Percentiles rank a stretch among this genome's conserved stretches.
These are phyloP conservation scores for Anadara kagoshimensis DNA, from an alignment of 1,140 invertebrate genomes.

Conservation along the genomic window DNA sequence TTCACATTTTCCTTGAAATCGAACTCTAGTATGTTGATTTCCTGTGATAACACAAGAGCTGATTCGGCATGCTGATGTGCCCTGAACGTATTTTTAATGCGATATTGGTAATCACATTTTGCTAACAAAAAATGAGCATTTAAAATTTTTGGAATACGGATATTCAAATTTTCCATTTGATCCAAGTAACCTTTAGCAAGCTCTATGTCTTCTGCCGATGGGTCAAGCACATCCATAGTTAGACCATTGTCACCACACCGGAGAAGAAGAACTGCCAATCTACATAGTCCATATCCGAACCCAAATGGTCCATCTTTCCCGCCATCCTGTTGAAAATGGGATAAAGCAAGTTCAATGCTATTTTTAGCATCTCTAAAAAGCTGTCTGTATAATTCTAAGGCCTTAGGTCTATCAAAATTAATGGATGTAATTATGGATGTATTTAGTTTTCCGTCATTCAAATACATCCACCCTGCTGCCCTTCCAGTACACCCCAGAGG, in stretches of 20 bases:
- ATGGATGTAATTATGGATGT: slow-evolving; percentile 39
- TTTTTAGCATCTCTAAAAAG: slow-evolving; percentile 25
- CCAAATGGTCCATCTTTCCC: slow-evolving; percentile 53
- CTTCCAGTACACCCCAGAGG: slow-evolving; percentile 44
- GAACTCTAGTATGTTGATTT: slow-evolving; percentile 43
- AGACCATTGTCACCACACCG: slow-evolving; percentile 47
- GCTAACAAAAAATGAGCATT: slow-evolving; percentile 45
- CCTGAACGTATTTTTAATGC: slow-evolving; percentile 17
- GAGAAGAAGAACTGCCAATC: slow-evolving; percentile 37
- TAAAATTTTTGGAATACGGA: slow-evolving; percentile 44
- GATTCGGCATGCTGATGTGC: slow-evolving; percentile 39
- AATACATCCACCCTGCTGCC: slow-evolving; percentile 50
- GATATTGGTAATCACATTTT: slow-evolving; percentile 48
- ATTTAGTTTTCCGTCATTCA: slow-evolving; percentile 47
- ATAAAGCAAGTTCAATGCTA: slow-evolving; percentile 38
- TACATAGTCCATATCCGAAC: slow-evolving; percentile 49
- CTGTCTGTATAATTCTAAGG: slow-evolving; percentile 8
- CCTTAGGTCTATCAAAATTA: slow-evolving; percentile 34
- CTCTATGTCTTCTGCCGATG: slow-evolving; percentile 24
- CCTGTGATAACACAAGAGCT: slow-evolving; percentile 21
- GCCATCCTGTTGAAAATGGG: slow-evolving; percentile 44
- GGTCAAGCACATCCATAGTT: slow-evolving; percentile 31
- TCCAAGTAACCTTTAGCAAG: slow-evolving; percentile 28
- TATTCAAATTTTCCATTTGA: slow-evolving; percentile 33
- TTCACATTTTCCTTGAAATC: too few species aligned